A percentile compares a stretch with the other conserved stretches of the same genome.
These are phyloP conservation scores for Allygus modestus DNA, from an alignment of 2,888 invertebrate species.

Conservation along the genomic window DNA sequence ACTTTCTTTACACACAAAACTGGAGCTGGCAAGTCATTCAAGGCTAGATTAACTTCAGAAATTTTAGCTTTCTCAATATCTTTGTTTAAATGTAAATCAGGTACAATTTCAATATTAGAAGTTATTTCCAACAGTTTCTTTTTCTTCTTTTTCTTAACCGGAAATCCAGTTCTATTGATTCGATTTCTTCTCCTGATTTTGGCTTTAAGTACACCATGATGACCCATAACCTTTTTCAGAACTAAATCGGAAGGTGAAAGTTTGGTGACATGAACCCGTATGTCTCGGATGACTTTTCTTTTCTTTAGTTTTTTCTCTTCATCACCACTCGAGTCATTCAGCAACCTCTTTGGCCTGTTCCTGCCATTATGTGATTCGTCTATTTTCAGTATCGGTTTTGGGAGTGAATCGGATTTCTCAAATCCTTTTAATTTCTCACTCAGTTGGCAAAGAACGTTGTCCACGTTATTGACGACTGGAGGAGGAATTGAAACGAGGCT, in stretches of 20 bases:
- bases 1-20: constrained; percentile 53
- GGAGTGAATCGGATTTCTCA: constrained; percentile 58
- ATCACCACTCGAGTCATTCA: constrained; percentile 56
- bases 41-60: not conserved
- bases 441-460: constrained; percentile 66
- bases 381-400: constrained; percentile 62
- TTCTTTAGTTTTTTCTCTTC: constrained; percentile 65
- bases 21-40: constrained; percentile 22
- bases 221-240: constrained; percentile 67
- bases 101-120: not conserved
- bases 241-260: constrained; percentile 69
- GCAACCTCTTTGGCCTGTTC: constrained; percentile 69
- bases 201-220: constrained; percentile 74
- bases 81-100: constrained; percentile 10
- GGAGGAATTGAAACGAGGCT: constrained; percentile 62
- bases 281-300: constrained; percentile 69
- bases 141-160: constrained; percentile 89
- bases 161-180: constrained; percentile 93
- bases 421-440: constrained; percentile 66
- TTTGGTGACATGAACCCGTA: constrained; percentile 72
- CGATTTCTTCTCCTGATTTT: constrained; percentile 82
- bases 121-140: constrained; percentile 76
- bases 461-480: constrained; percentile 65
- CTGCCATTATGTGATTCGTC: constrained; percentile 64
- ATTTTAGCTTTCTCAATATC: not conserved